Evolutionary conservation across 2,113 vertebrate species (phyloP).

Genomic region (Cyanoderma ruficeps): DNA sequence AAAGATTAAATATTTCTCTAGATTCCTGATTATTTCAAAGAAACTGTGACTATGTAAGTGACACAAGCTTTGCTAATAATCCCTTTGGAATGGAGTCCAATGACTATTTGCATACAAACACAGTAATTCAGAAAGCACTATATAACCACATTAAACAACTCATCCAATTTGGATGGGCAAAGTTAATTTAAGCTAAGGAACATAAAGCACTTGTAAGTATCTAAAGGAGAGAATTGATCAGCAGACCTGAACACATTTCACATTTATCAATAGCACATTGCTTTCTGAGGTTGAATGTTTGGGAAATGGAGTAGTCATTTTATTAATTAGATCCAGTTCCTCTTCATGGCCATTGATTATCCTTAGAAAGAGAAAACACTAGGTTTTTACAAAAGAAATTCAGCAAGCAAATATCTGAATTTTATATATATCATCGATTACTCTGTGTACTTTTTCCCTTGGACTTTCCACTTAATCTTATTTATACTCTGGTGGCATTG

Average conservation of each 20-base stretch:
- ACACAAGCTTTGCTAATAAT: background rate
- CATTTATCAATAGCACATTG: constrained; percentile 41
- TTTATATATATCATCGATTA: constrained; percentile 15
- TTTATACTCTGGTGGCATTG: background rate
- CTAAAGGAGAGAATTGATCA: constrained; percentile 37
- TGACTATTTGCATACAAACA: constrained; percentile 24
- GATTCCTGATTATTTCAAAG: background rate
- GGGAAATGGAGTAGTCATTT: constrained; percentile 12
- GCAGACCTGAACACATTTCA: constrained; percentile 25
- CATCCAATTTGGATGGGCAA: constrained; percentile 33
- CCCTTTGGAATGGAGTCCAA: background rate
- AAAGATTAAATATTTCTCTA: background rate
- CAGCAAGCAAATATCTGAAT: background rate
- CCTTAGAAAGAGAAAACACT: background rate
- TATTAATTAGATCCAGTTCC: constrained; percentile 34
- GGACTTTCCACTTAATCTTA: background rate
- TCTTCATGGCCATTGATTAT: constrained; percentile 22
- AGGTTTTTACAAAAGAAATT: background rate
- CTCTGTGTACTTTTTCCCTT: background rate
- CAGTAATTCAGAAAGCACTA: constrained; percentile 2
- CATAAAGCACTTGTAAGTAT: constrained; percentile 38
- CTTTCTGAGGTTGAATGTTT: constrained; percentile 10
- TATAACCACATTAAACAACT: constrained; percentile 31
- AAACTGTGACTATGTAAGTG: background rate
- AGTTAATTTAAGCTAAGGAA: constrained; percentile 63